These are phyloP conservation scores for Orthosia incerta DNA, from an alignment of 2,888 invertebrate genomes.

Conservation along the genomic window DNA sequence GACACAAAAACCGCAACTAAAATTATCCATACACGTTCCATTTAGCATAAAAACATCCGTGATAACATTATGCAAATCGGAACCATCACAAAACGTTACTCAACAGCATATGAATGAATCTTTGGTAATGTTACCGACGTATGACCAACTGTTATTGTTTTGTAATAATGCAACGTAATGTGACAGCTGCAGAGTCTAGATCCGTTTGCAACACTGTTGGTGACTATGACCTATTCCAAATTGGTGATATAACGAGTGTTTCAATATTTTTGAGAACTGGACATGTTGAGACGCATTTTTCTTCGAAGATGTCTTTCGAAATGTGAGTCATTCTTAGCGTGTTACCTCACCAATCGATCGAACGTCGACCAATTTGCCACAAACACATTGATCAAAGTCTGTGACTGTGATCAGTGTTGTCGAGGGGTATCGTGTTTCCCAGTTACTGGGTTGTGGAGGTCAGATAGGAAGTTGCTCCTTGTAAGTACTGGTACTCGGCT, in stretches of 20 bases:
- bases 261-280: slow-evolving; percentile 50
- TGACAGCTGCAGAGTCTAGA: slow-evolving; percentile 33
- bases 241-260: slow-evolving; percentile 31
- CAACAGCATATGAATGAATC: slow-evolving; percentile 35
- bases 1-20: background rate
- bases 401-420: no score
- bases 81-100: slow-evolving; percentile 39
- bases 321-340: slow-evolving; percentile 4
- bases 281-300: slow-evolving; percentile 34
- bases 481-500: no score
- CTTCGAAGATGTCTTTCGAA: slow-evolving; percentile 16
- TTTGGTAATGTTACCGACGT: slow-evolving; percentile 13
- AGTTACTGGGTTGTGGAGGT: no score
- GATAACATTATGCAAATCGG: slow-evolving; percentile 46
- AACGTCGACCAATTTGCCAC: no score
- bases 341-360: no score
- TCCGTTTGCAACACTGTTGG: slow-evolving; percentile 46
- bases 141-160: slow-evolving; percentile 28
- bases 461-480: no score
- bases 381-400: no score
- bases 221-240: slow-evolving; percentile 14
- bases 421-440: no score
- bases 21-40: background rate
- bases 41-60: slow-evolving; percentile 44
- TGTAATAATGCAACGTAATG: slow-evolving; percentile 33